Evolutionary conservation across 2,888 invertebrate genomes (phyloP), one percentile per base, ranked within the genome.

Genomic region (Dorcus hopei): DNA sequence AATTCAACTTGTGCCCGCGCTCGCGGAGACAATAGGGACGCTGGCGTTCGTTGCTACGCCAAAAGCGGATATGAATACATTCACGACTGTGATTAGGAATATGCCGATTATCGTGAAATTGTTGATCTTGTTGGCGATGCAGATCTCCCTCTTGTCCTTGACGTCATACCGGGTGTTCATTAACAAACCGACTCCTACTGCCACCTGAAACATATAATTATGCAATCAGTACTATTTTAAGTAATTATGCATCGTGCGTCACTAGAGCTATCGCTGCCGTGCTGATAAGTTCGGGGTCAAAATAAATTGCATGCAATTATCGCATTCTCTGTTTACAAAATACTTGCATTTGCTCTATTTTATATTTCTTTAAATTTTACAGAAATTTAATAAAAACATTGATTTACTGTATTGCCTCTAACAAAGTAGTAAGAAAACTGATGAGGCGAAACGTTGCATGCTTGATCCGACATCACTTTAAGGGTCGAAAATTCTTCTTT

Each of bases 1-100:
- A 19, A 4, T 23, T 47, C 26, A 33, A 33, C 5, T 33, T 5
- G 26, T 33, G 26, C 26, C 26, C 26, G 6, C 26, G 26, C 6
- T 33, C 6, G 26, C 1, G 26, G 26, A 9, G 16, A 38, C 38
- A n/a, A 3, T 45, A 47, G 64, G 23, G 16, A 38, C 38, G 26
- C 9, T 33, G 49, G 63, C 52, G 39, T 51, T 50, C 51, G 57
- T 75, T 1, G 87, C 88, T 0, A 93, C 90, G 41, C 93, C 93
- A 79, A 96, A 95, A 0, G 93, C 89, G 0, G 93, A 89, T 68
- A 95, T 90, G 74, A 95, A 91, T 23, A 95, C 92, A 72, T 95
- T 95, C 9, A 94, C 84, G 49, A 93, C 86, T 5, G 94, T 93
- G 51, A 95, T 86, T 52, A 94, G 80, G 76, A 95, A 95, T 61